phyloP scores from a whole-genome alignment of 2,797 vertebrate species.

The Semaprochilodus insignis region DNA sequence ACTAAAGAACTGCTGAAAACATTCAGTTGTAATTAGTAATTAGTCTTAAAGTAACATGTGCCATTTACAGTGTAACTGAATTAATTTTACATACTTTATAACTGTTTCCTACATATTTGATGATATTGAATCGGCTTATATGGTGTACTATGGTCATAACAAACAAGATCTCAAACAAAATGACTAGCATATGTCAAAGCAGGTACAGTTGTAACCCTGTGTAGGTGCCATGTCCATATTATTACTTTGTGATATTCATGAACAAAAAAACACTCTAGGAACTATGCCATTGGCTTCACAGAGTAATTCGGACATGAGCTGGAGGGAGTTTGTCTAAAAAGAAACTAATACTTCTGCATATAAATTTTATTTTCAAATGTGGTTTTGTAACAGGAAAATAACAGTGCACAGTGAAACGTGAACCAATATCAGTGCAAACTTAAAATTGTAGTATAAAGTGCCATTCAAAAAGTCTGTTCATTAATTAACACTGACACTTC shows the following conservation, averaged over 20 bases:
- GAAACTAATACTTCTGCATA: conserved; percentile 5
- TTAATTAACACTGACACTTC: conserved; percentile 35
- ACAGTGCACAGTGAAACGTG: conserved; percentile 45
- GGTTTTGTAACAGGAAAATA: conserved; percentile 35
- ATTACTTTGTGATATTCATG: not conserved
- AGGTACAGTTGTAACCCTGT: not conserved
- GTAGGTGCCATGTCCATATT: not conserved
- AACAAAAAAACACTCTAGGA: not conserved
- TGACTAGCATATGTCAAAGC: not conserved
- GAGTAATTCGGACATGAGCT: not conserved
- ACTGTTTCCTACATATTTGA: not conserved
- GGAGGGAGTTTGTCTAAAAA: not conserved
- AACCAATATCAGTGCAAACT: conserved; percentile 39
- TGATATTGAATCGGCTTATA: not conserved
- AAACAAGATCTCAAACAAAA: not conserved
- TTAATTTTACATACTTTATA: not conserved
- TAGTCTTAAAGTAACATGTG: not conserved
- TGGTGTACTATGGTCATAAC: not conserved
- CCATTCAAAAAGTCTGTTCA: conserved; percentile 17
- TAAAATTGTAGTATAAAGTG: conserved; percentile 51
- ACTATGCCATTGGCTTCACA: not conserved
- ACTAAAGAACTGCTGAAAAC: too few relatives aligned
- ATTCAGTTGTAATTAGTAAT: not conserved
- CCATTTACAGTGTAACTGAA: not conserved
- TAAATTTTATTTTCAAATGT: conserved; percentile 44